Evolutionary conservation across 2,888 invertebrate genomes (phyloP).

Genomic region (Noctua janthina): DNA sequence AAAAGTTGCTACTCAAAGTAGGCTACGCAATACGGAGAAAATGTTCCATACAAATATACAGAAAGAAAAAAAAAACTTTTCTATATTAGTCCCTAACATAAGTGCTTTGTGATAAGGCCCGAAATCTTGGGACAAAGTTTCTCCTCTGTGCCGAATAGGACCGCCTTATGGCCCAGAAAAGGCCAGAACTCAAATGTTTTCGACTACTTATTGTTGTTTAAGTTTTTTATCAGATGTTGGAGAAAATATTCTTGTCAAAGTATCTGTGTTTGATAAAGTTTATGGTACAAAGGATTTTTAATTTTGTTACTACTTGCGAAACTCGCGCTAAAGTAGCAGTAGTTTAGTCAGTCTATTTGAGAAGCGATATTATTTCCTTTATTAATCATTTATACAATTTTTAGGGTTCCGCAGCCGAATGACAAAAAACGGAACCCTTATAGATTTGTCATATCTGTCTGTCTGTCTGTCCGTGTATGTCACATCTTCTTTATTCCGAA

Average conservation of each 20-base stretch:
- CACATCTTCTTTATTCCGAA: too few species aligned
- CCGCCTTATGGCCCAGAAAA: slow-evolving; percentile 65
- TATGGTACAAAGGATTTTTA: background rate
- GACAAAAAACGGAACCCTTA: too few species aligned
- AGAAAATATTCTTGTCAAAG: slow-evolving; percentile 13
- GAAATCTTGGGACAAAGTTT: slow-evolving; percentile 65
- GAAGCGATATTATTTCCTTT: background rate
- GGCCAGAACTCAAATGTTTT: slow-evolving; percentile 64
- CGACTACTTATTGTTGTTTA: slow-evolving; percentile 54
- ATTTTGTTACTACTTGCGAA: background rate
- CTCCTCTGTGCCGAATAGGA: slow-evolving; percentile 49
- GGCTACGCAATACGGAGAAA: slow-evolving; percentile 25
- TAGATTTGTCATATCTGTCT: too few species aligned
- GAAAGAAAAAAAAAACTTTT: slow-evolving; percentile 50
- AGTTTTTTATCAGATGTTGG: slow-evolving; percentile 48
- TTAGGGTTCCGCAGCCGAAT: too few species aligned
- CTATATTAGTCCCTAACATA: slow-evolving; percentile 58
- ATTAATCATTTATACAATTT: too few species aligned
- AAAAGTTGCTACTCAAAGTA: slow-evolving; percentile 25
- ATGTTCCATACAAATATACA: slow-evolving; percentile 32
- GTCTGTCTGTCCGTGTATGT: too few species aligned
- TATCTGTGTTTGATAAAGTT: slow-evolving; percentile 11
- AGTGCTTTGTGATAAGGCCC: slow-evolving; percentile 66
- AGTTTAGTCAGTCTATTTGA: background rate
- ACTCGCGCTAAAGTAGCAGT: background rate